Evolutionary conservation across 2,113 vertebrate species (phyloP), one percentile per base, ranked within the genome.

Genomic region (Elachura formosa): DNA sequence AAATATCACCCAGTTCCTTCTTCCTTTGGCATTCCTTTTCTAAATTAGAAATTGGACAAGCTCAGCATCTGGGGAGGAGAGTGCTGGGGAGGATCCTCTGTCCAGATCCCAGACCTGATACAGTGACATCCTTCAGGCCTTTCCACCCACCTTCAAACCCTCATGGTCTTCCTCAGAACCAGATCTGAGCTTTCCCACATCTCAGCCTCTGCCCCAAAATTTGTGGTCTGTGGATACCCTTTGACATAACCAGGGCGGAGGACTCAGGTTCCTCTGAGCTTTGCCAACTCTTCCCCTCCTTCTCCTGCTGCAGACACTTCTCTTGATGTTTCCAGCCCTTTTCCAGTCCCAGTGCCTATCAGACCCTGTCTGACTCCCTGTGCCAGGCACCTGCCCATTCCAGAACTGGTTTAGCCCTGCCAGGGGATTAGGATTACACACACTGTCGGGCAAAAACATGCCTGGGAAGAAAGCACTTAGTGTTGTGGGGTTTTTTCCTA

Each of bases 401-500:
- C 18, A 73, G 23, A 2, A 0, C 45, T 41, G 71, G 19, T 0
- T 95, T 43, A 89, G 91, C 84, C 49, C 24, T 82, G 91, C 67
- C 22, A 3, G 21, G 22, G 89, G 94, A 95, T 95, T 94, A 93
- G 95, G 91, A 95, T 95, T 94, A 94, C 74, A 82, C 85, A 48
- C 33, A 25, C 62, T 82, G 91, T 54, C 95, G 91, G 81, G 67
- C 85, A 84, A 87, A 95, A 96, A 49, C 66, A 91, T 15, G 73
- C 77, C 66, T 3, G 6, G 28, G 66, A 95, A 97, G 94, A 94
- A 95, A 94, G 95, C 89, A 91, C 84, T 95, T 93, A 91, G 67
- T 74, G 81, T 91, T 94, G 54, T 6, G n/a, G n/a, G n/a, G n/a
- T 94, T 78, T 79, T 75, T 93, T 52, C 73, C 62, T 97, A 95